A percentile compares a stretch with the other conserved stretches of the same genome.
phyloP scores from a whole-genome alignment of 2,113 vertebrate species.

The Arvicanthis niloticus region DNA sequence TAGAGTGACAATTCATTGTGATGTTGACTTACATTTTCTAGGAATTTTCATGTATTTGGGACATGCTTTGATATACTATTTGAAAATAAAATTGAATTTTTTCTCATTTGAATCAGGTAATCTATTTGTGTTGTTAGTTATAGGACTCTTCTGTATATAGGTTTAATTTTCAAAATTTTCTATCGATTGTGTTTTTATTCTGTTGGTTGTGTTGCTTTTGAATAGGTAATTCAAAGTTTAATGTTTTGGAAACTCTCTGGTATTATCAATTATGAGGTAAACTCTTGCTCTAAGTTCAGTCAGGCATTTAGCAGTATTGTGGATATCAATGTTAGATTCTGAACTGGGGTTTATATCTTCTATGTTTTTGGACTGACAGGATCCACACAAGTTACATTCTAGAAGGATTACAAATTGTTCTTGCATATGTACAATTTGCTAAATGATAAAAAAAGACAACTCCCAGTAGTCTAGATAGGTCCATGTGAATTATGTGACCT shows the following conservation, averaged over 20 bases:
- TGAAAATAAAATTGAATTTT: background rate
- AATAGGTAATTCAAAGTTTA: background rate
- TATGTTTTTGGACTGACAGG: background rate
- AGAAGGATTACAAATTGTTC: background rate
- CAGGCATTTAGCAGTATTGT: background rate
- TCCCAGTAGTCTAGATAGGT: background rate
- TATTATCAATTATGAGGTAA: background rate
- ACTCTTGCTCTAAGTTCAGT: background rate
- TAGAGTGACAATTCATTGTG: background rate
- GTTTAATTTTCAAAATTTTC: background rate
- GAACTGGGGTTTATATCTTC: background rate
- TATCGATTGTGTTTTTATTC: background rate
- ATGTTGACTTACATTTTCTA: background rate
- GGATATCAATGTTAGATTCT: background rate
- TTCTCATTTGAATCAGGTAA: background rate
- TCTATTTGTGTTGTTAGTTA: background rate
- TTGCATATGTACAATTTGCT: background rate
- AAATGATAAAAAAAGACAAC: background rate
- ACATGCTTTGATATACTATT: background rate
- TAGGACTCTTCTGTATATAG: background rate
- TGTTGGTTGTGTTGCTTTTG: background rate
- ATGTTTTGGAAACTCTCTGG: background rate
- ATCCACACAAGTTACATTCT: background rate
- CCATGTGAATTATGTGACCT: background rate
- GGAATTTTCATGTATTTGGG: background rate